Evolutionary conservation across 1,140 invertebrate species (phyloP), one percentile per base, ranked within the genome.

Genomic region (Conus betulinus): DNA sequence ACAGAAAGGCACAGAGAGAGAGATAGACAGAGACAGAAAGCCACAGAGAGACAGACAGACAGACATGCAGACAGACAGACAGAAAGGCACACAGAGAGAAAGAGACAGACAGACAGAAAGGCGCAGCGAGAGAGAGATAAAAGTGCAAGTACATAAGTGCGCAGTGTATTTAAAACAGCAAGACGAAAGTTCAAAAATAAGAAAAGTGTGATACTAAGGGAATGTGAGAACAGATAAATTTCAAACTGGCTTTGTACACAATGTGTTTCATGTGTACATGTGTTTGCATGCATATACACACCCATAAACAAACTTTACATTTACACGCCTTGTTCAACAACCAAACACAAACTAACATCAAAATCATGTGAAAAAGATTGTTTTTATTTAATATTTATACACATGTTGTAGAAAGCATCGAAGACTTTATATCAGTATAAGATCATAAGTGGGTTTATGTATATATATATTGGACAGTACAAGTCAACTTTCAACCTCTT

Each of bases 381-480:
- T 39, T 74, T 74, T 25, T 25, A 74, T 74, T 25, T 8, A n/a
- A 7, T 39, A 78, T 78, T 51, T 51, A 15, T 23, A 78, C 25
- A 39, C n/a, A 27, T 78, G 76, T 78, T 78, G 76, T 78, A 78
- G 25, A 51, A 78, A 78, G 67, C 67, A 71, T 71, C 67, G 6
- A 71, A 71, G 67, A 71, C 67, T 71, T n/a, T 71, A 23, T 20
- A 6, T 71, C 67, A 71, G 67, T 71, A 71, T 71, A 71, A 71
- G 15, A 71, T 71, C 11, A 71, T 71, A 71, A 71, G 11, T 71
- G 67, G 15, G 67, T 71, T 13, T 63, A 63, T 63, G 17, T 63
- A 63, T 63, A 63, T 63, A 71, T 71, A 71, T 71, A 71, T 17
- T 20, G 20, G 67, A 71, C 67, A 71, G 23, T 71, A 71, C 20